Evolutionary conservation across 2,888 invertebrate genomes (phyloP), one percentile per base, ranked within the genome.

Genomic region (Agriopis marginaria): DNA sequence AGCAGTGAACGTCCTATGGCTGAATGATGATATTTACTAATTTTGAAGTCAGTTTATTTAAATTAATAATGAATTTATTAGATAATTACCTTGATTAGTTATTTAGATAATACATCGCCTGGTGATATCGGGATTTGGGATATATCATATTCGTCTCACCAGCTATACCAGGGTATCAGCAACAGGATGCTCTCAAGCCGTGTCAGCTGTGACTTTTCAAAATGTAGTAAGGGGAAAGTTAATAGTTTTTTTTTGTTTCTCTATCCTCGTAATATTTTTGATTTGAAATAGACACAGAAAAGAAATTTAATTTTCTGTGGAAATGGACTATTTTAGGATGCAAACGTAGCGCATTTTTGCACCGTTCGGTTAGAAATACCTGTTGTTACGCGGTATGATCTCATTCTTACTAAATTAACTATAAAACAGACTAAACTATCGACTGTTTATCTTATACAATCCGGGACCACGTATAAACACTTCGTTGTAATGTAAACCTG

Each of bases 401-500:
- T 69, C 69, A 73, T 63, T 67, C 53, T 49, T 47, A n/a, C 50
- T 58, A 56, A 64, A 65, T 67, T n/a, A 58, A 67, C 61, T 62
- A 39, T 49, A 45, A 64, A 66, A 68, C 54, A 71, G 60, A 74
- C 68, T 70, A 73, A 72, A 65, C 71, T 66, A 69, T 63, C 47
- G 12, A 50, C 68, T 72, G 68, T 68, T 68, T 69, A 64, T 60
- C 40, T 51, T 60, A 50, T 71, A 59, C 56, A 73, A 64, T 73
- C 68, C 71, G 71, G 74, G 70, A 73, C 67, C 73, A 70, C 65
- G 71, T 71, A 84, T 81, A 85, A 82, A 85, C 77, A 78, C 45
- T 73, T 62, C 54, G 64, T 70, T 65, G 68, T 74, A 47, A 79
- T 76, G 75, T 85, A 83, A 83, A 85, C 86, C 71, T 72, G 78